Evolutionary conservation across 2,113 vertebrate species (phyloP).

Genomic region (Alces alces): DNA sequence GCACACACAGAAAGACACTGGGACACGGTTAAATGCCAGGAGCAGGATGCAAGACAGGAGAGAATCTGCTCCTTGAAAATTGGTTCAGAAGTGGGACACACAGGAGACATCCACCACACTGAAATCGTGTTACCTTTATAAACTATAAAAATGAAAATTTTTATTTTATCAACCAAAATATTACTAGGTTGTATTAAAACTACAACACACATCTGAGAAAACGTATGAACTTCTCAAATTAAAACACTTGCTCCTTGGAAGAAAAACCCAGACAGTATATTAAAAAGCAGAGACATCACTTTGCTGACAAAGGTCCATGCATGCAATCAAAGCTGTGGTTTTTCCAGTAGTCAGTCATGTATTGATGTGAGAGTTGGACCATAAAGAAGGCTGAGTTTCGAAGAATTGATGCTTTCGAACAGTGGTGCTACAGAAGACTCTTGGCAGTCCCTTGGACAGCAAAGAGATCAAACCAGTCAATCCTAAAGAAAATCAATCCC

Average conservation of each 20-base stretch:
- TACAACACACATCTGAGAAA: not conserved
- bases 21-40: not conserved
- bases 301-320: not conserved
- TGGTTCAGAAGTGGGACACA: not conserved
- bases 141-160: not conserved
- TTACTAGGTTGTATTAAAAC: not conserved
- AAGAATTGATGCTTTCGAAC: not conserved
- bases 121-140: not conserved
- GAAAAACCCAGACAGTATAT: not conserved
- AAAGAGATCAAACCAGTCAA: not conserved
- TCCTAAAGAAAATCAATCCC: not conserved
- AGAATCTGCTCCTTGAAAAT: not conserved
- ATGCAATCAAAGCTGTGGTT: not conserved
- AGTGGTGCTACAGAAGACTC: not conserved
- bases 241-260: not conserved
- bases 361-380: not conserved
- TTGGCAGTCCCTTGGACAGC: not conserved
- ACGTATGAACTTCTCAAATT: not conserved
- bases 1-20: not conserved
- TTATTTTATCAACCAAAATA: not conserved
- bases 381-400: not conserved
- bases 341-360: not conserved
- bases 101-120: not conserved
- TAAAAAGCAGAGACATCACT: not conserved
- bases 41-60: not conserved